Evolutionary conservation across 2,113 vertebrate species (phyloP), one percentile per base, ranked within the genome.

Genomic region (Balaeniceps rex): DNA sequence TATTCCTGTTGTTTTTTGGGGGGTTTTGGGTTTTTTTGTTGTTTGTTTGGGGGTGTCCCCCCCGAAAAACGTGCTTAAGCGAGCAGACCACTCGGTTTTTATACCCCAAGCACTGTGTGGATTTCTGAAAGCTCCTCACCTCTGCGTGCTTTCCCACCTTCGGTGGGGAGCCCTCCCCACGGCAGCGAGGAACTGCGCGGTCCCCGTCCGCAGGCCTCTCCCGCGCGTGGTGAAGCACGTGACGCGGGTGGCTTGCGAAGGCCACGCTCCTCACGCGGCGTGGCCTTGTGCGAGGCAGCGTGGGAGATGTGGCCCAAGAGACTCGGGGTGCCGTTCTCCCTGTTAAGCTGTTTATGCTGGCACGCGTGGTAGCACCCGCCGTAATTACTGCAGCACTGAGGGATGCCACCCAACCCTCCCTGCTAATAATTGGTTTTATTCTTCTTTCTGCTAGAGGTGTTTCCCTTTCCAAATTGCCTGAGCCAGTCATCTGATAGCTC

Each of bases 91-190:
- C 52, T 11, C 10, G 15, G 2, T 13, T 18, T 7, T 25, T 5
- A 8, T 8, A 9, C 12, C 24, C 15, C 21, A 13, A 10, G 40
- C n/a, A 2, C 83, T 0, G 31, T 2, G 49, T 12, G 68, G 34
- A 2, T 14, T 23, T 22, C 44, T 3, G 51, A 18, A 26, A 9
- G 19, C 11, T 9, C 21, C 18, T 29, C 19, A 4, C 10, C 74
- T 2, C 16, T 4, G 0, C 2, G 24, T 6, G 47, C 52, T 16
- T 21, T 18, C 18, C 46, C 38, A 2, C 33, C 46, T 1, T 1
- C 4, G 3, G 24, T 2, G n/a, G 29, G 14, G 60, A 14, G 6
- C 2, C 14, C 24, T 14, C 38, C 22, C 23, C 28, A 6, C 1
- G 4, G 10, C 21, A 4, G 36, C 6, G 8, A 10, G 14, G 58